These are phyloP conservation scores for Sula dactylatra DNA, from an alignment of 2,113 vertebrate species.

Conservation along the genomic window DNA sequence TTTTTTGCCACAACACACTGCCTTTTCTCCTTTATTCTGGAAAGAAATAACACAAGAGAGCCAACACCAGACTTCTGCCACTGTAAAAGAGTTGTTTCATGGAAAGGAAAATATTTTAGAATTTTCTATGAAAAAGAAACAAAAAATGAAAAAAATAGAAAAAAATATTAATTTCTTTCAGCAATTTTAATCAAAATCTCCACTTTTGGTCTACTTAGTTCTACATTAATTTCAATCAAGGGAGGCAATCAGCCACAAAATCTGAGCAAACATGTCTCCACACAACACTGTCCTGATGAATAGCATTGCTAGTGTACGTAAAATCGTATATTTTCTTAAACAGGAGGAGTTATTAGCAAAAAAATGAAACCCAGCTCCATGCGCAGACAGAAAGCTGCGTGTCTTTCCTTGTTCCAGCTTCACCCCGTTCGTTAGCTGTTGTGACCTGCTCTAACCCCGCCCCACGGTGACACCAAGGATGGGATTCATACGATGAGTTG, in stretches of 20 bases:
- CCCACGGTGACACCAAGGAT: not conserved
- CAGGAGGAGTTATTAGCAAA: not conserved
- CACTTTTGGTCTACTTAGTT: not conserved
- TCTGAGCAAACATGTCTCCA: not conserved
- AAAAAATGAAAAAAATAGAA: not conserved
- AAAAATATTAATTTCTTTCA: not conserved
- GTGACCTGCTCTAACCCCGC: not conserved
- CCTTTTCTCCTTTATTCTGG: not conserved
- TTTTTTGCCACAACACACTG: not conserved
- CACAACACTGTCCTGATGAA: not conserved
- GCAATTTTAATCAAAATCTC: not conserved
- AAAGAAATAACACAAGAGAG: not conserved
- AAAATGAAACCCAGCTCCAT: not conserved
- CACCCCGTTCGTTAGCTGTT: accelerated
- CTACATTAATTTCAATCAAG: not conserved
- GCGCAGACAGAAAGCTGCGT: accelerated
- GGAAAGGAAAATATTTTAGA: not conserved
- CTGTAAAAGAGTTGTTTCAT: not conserved
- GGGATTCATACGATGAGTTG: not conserved
- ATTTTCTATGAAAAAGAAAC: not conserved
- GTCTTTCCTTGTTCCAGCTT: not conserved
- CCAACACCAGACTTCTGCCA: not conserved
- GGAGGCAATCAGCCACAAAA: not conserved
- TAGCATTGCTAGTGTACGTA: not conserved
- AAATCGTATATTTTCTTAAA: not conserved